Conservation (phyloP, 2,113 vertebrate genomes). For the Gallinago jamesoni region DNA sequence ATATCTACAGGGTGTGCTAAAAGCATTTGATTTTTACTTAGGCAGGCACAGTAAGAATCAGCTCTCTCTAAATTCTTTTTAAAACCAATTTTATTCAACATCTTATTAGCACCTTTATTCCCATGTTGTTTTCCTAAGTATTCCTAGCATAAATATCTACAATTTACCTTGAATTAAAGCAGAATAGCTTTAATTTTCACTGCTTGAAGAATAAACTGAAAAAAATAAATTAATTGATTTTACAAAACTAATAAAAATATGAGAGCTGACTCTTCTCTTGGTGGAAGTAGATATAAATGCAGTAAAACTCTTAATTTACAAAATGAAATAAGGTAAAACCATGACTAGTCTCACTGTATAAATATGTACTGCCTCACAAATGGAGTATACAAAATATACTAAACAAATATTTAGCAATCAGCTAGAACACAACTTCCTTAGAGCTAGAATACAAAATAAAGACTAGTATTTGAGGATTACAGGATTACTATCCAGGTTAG, state of each 20-base stretch:
- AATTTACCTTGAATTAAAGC: not conserved
- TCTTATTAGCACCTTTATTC: not conserved
- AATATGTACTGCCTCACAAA: not conserved
- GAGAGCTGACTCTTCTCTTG: not conserved
- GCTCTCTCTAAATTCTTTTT: not conserved
- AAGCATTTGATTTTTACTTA: not conserved
- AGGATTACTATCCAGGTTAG: not conserved
- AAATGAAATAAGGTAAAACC: not conserved
- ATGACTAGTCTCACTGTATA: not conserved
- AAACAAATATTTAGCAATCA: not conserved
- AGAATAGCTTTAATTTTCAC: not conserved
- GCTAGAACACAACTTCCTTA: not conserved
- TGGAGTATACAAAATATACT: not conserved
- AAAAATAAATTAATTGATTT: not conserved
- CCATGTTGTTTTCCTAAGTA: not conserved
- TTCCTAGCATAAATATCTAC: not conserved
- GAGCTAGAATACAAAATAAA: not conserved
- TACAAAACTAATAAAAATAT: not conserved
- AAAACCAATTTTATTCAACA: not conserved
- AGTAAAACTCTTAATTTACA: not conserved
- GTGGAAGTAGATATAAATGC: not conserved
- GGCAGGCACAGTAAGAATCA: not conserved
- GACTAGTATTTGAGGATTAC: not conserved
- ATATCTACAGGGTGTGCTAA: not conserved
- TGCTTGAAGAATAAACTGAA: not conserved